Base-by-base conservation (phyloP, 2,888 invertebrate genomes). In the Lypha dubia region DNA sequence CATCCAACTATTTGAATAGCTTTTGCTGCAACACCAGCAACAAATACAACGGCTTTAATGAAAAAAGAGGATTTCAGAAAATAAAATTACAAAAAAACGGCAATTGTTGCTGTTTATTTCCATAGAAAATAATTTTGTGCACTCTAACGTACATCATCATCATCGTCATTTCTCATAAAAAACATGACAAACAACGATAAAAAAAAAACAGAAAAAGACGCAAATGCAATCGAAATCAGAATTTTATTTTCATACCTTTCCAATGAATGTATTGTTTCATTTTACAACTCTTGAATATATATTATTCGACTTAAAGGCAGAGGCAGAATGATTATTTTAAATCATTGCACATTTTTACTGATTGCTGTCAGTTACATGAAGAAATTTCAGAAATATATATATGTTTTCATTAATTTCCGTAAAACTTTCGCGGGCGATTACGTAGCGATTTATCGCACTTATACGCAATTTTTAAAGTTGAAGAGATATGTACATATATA, bases 81-180 rank as follows among this genome's bases (percentile, higher is more conserved):
- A 8, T n/a, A 49, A 24, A 67, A 65, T 13, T n/a, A n/a, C n/a
- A n/a, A 32, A 70, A 77, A 63, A 53, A 17, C 5, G 15, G 11
- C 68, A 81, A 68, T 81, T 75, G 60, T 81, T 75, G 62, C 68
- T 74, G 53, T 44, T 74, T 68, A 80, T 75, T 62, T 81, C 44
- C 28, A 75, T 68, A 17, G 74, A 74, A 80, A 80, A 62, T 74
- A n/a, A 53, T 62, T 80, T 67, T 58, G 11, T 73, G 35, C 38
- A 35, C 28, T 49, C 58, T 22, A 44, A 41, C 4, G 38, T 7
- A 51, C 60, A 74, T 35, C 74, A 81, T 20, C 74, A 68, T 62
- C 74, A 81, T 20, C 74, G 62, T 62, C 46, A 44, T 53, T 62
- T 13, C 67, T 67, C 67, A 60, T 38, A 56, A 68, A 71, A 60